Base-by-base conservation (phyloP, 1,140 invertebrate species). In the Camponotus pennsylvanicus region DNA sequence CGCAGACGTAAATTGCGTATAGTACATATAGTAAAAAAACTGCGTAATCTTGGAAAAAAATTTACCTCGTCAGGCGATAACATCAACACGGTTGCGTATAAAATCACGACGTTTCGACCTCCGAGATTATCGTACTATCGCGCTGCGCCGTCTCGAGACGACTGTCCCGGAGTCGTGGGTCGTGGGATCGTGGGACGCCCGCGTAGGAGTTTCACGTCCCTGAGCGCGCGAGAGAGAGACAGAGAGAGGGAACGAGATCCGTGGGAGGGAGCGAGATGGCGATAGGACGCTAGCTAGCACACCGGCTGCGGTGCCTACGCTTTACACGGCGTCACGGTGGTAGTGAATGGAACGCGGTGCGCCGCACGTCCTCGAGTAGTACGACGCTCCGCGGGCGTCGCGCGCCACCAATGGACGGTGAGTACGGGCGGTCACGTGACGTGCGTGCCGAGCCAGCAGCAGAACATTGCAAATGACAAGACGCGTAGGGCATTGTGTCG, bases 391-490 rank as follows among this genome's bases (percentile, higher is more conserved):
- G 86, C 87, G 89, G 76, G 88, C 73, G 40, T 79, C 83, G 77
- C 86, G 76, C 82, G 86, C 87, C 85, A 89, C 89, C 90, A 90
- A 90, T 90, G 87, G 86, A 70, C 83, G 77, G 70, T 86, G 83
- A 79, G 89, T 79, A 90, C 89, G 70, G 73, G 21, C 82, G 85
- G 67, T 89, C 92, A 93, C 92, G 92, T 93, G 92, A 93, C 91
- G 86, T 87, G 88, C 88, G 91, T 92, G 89, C 86, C 84, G 88
- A 92, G 86, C 89, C 89, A 83, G 69, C 78, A 90, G 89, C 85
- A 92, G 91, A 92, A 92, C 92, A 90, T 92, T 91, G 92, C 89
- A 92, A 93, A 92, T 92, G 92, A 93, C 92, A 93, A 93, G 92
- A 92, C 91, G 92, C 92, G 89, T 92, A 91, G 91, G 88, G 90